Percentiles rank a stretch among this genome's conserved stretches.
phyloP scores from a whole-genome alignment of 1,140 invertebrate species.

The Gonioctena quinquepunctata region DNA sequence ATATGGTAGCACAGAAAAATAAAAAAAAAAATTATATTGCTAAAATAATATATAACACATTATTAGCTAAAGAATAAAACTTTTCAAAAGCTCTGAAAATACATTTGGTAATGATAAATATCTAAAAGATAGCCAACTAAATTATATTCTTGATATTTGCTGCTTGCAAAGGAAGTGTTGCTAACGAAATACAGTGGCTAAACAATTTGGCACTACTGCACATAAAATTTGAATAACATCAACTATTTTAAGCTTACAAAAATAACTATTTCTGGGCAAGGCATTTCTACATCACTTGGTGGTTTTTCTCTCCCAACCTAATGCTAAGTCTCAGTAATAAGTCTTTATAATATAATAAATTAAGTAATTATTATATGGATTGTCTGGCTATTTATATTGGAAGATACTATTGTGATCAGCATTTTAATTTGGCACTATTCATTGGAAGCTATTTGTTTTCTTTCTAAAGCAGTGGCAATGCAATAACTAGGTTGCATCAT shows the following conservation, averaged over 20 bases:
- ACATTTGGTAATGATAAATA: conserved; percentile 4
- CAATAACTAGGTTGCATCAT: not conserved
- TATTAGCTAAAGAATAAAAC: not conserved
- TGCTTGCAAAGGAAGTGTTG: not conserved
- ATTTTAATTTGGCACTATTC: not conserved
- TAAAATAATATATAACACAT: conserved; percentile 8
- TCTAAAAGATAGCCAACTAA: not conserved
- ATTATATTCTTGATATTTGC: not conserved
- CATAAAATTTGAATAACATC: conserved; percentile 9
- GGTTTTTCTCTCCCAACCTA: not conserved
- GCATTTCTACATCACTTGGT: conserved; percentile 36
- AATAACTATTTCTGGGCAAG: conserved; percentile 36
- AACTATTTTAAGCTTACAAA: conserved; percentile 30
- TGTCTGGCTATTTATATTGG: not conserved
- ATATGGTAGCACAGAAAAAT: no score
- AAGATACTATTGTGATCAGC: not conserved
- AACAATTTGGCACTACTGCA: conserved; percentile 40
- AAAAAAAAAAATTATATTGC: no score
- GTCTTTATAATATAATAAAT: no score
- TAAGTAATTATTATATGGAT: not conserved
- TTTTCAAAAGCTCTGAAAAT: no score
- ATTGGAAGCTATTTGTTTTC: not conserved
- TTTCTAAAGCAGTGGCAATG: not conserved
- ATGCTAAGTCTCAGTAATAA: not conserved
- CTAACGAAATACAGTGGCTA: not conserved